Conservation (phyloP, 1,140 invertebrate species). For the Thaumetopoea pityocampa region DNA sequence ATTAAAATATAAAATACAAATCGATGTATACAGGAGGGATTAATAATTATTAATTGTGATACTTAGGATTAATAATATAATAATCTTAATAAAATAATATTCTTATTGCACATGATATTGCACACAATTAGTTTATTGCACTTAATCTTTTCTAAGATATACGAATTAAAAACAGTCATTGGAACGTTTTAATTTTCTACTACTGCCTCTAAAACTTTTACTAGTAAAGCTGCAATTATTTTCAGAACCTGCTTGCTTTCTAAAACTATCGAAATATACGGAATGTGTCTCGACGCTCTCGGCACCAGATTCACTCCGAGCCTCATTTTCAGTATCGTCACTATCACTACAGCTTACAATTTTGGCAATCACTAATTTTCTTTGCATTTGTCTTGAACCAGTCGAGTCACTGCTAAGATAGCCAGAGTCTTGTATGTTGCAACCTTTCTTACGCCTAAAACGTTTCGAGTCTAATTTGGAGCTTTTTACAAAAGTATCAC, state of each 20-base stretch:
- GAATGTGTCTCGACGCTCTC: conserved; percentile 90
- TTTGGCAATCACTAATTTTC: conserved; percentile 55
- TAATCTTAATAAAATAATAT: conserved; percentile 1
- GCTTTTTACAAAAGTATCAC: conserved; percentile 53
- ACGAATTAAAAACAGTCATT: conserved; percentile 20
- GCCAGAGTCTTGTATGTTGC: conserved; percentile 79
- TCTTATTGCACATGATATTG: conserved; percentile 32
- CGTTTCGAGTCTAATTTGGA: conserved; percentile 40
- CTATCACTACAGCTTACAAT: conserved; percentile 78
- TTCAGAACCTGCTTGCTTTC: conserved; percentile 37
- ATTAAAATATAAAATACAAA: conserved; percentile 7
- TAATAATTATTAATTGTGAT: conserved; percentile 1
- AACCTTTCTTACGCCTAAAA: conserved; percentile 50
- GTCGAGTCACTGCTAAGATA: conserved; percentile 87
- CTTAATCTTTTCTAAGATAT: too few species aligned
- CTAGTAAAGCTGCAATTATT: conserved; percentile 24
- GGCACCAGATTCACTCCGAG: conserved; percentile 88
- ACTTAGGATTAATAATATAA: not conserved
- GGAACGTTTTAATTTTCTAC: conserved; percentile 36
- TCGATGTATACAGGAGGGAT: conserved; percentile 12
- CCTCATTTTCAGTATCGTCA: conserved; percentile 86
- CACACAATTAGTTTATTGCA: too few species aligned
- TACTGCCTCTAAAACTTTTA: conserved; percentile 37
- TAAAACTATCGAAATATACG: conserved; percentile 83
- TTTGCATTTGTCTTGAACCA: conserved; percentile 65